These are phyloP conservation scores for Magallana angulata DNA, from an alignment of 1,140 invertebrate genomes.

Conservation along the genomic window DNA sequence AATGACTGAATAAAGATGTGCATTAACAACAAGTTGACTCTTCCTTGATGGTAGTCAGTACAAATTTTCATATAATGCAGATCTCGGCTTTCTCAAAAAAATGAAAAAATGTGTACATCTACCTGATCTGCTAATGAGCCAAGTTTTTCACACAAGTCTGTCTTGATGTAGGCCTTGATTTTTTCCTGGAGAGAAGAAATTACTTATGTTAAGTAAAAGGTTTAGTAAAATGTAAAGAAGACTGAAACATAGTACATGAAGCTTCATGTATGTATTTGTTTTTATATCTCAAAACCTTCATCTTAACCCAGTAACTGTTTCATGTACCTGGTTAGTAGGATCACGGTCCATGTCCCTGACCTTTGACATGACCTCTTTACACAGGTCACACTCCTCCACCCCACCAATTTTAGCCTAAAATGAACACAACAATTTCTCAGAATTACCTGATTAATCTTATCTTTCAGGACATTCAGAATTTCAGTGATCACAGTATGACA, in stretches of 20 bases:
- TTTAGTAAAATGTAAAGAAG: not conserved
- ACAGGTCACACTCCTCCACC: not conserved
- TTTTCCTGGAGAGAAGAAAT: not conserved
- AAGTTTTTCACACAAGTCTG: conserved; percentile 15
- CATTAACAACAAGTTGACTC: too few relatives aligned
- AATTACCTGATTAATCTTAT: not conserved
- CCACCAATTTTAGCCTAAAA: conserved; percentile 19
- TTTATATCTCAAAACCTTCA: too few relatives aligned
- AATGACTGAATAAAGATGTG: too few relatives aligned
- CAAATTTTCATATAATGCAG: not conserved
- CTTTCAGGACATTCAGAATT: conserved; percentile 9
- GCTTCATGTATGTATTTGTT: too few relatives aligned
- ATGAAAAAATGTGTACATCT: not conserved
- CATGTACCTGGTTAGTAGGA: not conserved
- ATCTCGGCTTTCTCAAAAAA: not conserved
- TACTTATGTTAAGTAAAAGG: not conserved
- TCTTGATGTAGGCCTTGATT: not conserved
- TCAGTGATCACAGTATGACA: not conserved
- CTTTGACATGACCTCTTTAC: conserved; percentile 16
- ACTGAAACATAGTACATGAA: too few relatives aligned
- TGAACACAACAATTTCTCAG: not conserved
- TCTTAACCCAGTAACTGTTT: not conserved
- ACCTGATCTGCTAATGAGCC: not conserved
- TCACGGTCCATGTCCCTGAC: conserved; percentile 7
- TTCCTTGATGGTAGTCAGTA: too few relatives aligned